Conservation (phyloP, 2,113 vertebrate species). For the Leiothrix lutea region DNA sequence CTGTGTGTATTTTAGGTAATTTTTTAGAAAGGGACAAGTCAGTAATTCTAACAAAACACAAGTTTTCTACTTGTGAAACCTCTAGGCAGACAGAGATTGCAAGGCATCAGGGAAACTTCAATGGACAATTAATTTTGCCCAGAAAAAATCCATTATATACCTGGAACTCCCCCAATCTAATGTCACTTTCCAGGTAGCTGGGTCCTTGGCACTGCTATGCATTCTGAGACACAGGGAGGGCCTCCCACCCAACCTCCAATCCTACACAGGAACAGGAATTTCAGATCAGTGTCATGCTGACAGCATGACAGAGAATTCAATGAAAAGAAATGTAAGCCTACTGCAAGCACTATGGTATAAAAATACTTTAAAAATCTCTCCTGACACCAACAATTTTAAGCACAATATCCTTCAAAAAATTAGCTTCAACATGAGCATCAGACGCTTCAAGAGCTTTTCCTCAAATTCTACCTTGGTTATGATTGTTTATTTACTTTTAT, state of each 20-base stretch:
- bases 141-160: neutral
- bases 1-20: neutral
- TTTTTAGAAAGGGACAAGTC: neutral
- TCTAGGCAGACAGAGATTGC: neutral
- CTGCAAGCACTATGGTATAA: neutral
- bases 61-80: neutral
- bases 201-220: neutral
- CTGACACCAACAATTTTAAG: neutral
- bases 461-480: neutral
- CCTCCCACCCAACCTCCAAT: neutral
- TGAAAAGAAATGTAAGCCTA: neutral
- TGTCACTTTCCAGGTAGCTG: neutral
- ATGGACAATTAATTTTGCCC: neutral
- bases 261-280: neutral
- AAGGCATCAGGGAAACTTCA: neutral
- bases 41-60: neutral
- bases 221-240: neutral
- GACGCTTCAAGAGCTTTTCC: neutral
- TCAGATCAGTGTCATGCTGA: neutral
- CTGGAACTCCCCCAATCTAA: neutral
- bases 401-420: neutral
- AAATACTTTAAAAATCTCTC: neutral
- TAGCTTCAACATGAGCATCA: neutral
- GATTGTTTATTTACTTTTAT: neutral
- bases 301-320: neutral